Percentiles rank a stretch among this genome's conserved stretches.
These are phyloP conservation scores for Enteromius fasciolatus DNA, from an alignment of 2,797 vertebrate species.

Conservation along the genomic window DNA sequence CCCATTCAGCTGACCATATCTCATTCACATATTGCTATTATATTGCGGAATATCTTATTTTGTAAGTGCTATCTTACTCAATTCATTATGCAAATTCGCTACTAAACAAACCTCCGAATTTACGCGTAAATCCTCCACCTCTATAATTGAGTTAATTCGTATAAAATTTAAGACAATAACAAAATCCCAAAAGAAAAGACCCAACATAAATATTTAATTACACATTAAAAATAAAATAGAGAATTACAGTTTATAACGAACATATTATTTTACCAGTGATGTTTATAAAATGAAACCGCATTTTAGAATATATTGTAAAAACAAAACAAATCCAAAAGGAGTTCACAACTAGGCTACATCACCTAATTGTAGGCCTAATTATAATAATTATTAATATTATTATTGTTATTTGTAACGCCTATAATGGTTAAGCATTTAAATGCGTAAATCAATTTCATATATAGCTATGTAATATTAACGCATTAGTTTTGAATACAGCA, in stretches of 20 bases:
- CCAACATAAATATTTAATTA: background rate
- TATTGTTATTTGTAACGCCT: background rate
- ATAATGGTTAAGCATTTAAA: background rate
- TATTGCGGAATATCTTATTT: background rate
- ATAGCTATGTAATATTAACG: background rate
- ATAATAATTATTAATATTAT: background rate
- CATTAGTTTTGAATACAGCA: conserved; percentile 8
- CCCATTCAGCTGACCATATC: background rate
- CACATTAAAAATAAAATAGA: background rate
- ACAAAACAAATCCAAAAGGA: background rate
- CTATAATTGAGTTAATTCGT: background rate
- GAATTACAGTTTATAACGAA: background rate
- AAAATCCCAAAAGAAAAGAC: background rate
- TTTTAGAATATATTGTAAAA: background rate
- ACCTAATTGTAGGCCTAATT: conserved; percentile 7
- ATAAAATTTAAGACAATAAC: background rate
- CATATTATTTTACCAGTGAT: background rate
- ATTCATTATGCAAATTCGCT: background rate
- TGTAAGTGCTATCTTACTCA: background rate
- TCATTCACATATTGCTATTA: background rate
- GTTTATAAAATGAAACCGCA: background rate
- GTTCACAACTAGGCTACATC: background rate
- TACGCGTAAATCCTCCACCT: background rate
- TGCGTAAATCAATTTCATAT: background rate
- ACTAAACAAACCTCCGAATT: background rate